Conservation (phyloP, 2,888 invertebrate genomes). For the Dilophus febrilis region DNA sequence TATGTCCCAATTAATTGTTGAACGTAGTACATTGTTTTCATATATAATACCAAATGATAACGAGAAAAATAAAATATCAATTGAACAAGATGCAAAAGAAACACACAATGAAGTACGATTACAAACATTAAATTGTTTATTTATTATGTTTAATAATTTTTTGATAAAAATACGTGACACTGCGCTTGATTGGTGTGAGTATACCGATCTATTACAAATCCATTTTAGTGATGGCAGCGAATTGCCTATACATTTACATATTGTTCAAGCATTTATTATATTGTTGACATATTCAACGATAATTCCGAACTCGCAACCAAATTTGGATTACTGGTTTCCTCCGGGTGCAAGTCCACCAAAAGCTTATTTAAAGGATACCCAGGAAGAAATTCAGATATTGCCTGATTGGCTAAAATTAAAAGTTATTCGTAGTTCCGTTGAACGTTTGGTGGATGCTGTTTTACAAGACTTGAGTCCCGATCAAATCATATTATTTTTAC, state of each 20-base stretch:
- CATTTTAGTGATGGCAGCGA: conserved; percentile 28
- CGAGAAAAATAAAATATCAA: conserved; percentile 20
- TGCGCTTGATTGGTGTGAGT: conserved; percentile 27
- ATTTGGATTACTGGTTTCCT: conserved; percentile 80
- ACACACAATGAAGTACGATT: conserved; percentile 23
- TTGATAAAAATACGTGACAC: conserved; percentile 43
- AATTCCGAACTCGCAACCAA: conserved; percentile 27
- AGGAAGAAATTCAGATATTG: conserved; percentile 71
- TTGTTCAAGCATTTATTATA: conserved; percentile 70
- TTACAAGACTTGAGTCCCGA: conserved; percentile 70
- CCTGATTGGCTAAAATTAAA: conserved; percentile 87
- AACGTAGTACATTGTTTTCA: conserved; percentile 70
- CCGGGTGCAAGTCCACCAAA: conserved; percentile 51
- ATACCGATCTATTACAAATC: conserved; percentile 22
- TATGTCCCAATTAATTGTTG: conserved; percentile 79
- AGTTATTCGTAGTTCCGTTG: conserved; percentile 74
- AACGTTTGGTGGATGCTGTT: conserved; percentile 69
- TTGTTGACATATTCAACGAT: conserved; percentile 52
- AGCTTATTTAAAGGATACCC: conserved; percentile 47
- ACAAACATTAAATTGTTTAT: conserved; percentile 50
- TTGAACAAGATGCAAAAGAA: conserved; percentile 10
- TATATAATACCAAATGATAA: conserved; percentile 50
- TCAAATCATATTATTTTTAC: conserved; percentile 82
- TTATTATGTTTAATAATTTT: conserved; percentile 57
- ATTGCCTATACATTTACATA: conserved; percentile 29